A percentile compares a stretch with the other conserved stretches of the same genome.
Evolutionary conservation across 2,113 vertebrate species (phyloP).

Genomic region (Desmodus rotundus): DNA sequence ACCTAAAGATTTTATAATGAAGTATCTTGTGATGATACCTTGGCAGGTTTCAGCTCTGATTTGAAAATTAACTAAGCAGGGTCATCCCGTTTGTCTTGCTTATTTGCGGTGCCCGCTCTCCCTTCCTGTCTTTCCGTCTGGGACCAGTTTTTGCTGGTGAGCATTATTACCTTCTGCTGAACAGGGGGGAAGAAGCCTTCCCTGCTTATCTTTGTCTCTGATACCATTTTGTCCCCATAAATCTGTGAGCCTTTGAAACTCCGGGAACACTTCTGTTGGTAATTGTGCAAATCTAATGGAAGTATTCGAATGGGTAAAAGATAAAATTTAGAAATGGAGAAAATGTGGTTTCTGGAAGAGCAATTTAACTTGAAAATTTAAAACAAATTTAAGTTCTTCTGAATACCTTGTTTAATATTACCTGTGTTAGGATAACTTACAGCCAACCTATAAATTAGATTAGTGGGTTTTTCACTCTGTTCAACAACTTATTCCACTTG

Average conservation of each 20-base stretch:
- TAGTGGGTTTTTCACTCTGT: conserved; percentile 28
- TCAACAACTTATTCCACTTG: conserved; percentile 61
- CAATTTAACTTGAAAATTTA: background rate
- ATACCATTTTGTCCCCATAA: background rate
- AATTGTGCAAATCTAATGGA: background rate
- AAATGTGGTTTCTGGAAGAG: background rate
- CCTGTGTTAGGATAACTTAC: conserved; percentile 63
- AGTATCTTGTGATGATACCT: background rate
- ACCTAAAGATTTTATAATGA: background rate
- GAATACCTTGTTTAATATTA: conserved; percentile 31
- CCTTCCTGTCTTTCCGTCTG: background rate
- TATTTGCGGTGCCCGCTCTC: background rate
- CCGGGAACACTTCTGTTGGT: background rate
- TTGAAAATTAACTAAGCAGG: background rate
- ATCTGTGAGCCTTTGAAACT: background rate
- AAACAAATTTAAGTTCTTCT: conserved; percentile 20
- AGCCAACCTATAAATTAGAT: conserved; percentile 62
- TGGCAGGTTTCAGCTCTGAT: background rate
- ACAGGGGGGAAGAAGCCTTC: background rate
- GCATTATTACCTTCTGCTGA: background rate
- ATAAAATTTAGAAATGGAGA: background rate
- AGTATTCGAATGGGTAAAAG: background rate
- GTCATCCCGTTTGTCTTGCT: background rate
- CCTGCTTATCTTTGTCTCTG: background rate
- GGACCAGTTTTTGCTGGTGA: background rate